Evolutionary conservation across 2,888 invertebrate genomes (phyloP).

Genomic region (Zygaena filipendulae): DNA sequence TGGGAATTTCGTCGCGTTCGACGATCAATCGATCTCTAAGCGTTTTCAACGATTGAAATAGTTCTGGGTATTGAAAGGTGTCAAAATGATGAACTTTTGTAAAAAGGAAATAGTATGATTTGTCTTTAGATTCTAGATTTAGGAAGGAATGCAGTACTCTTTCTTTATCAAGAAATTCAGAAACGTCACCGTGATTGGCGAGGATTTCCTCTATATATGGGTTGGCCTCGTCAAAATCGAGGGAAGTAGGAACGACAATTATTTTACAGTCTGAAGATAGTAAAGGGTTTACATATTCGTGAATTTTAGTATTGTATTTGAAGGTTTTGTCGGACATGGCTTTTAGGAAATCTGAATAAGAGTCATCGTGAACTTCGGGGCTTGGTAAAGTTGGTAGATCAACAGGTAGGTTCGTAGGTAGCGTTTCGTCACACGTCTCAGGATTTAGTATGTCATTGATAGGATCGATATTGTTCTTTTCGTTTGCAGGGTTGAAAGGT

Average conservation of each 20-base stretch:
- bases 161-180: conserved; percentile 5
- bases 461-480: background rate
- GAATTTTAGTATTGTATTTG: conserved; percentile 1
- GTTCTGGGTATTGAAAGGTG: background rate
- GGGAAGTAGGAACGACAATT: conserved; percentile 8
- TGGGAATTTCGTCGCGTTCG: background rate
- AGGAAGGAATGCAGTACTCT: conserved; percentile 6
- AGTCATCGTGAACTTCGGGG: conserved; percentile 1
- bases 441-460: conserved; percentile 1
- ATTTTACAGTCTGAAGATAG: conserved; percentile 2
- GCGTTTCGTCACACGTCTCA: background rate
- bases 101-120: conserved; percentile 10
- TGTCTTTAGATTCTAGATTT: conserved; percentile 4
- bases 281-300: conserved; percentile 4
- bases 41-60: conserved; percentile 2
- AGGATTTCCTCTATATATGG: conserved; percentile 7
- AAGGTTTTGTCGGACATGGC: conserved; percentile 1
- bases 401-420: background rate
- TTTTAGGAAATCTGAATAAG: conserved; percentile 6
- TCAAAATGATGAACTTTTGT: conserved; percentile 11
- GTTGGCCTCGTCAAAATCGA: conserved; percentile 10
- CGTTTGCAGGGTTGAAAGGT: conserved; percentile 1
- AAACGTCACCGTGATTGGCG: background rate
- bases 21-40: conserved; percentile 4
- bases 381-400: conserved; percentile 1